A percentile compares a stretch with the other conserved stretches of the same genome.
Evolutionary conservation across 2,113 vertebrate species (phyloP).

Genomic region (Xenopus laevis): DNA sequence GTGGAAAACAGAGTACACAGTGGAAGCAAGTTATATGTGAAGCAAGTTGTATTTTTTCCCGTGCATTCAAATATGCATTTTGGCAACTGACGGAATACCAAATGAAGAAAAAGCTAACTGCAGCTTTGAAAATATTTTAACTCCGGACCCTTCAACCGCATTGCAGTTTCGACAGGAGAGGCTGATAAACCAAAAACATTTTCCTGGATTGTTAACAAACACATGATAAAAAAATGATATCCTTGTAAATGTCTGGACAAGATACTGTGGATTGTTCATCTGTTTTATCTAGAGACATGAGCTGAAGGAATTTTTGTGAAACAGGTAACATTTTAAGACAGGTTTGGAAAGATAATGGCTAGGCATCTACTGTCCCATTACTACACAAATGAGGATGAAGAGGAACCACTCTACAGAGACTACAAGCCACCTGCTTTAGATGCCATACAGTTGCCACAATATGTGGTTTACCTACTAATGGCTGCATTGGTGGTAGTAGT

Average conservation of each 20-base stretch:
- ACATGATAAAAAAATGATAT: no score
- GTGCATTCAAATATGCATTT: neutral
- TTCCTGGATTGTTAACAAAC: no score
- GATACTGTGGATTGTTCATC: no score
- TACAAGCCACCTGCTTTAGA: constrained; percentile 82
- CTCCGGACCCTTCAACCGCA: no score
- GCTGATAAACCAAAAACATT: no score
- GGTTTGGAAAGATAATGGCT: neutral
- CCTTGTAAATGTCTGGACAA: no score
- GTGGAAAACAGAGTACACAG: neutral
- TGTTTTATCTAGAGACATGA: neutral
- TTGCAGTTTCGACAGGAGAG: no score
- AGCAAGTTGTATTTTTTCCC: neutral
- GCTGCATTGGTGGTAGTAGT: constrained; percentile 66
- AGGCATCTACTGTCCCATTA: constrained; percentile 58
- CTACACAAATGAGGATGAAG: constrained; percentile 45
- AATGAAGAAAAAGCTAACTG: neutral
- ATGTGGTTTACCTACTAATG: constrained; percentile 78
- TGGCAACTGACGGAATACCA: neutral
- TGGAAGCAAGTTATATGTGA: neutral
- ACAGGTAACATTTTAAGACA: neutral
- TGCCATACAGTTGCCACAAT: constrained; percentile 72
- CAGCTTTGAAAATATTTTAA: no score
- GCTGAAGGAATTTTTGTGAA: neutral
- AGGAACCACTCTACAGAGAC: constrained; percentile 62